Base-by-base conservation (phyloP, 1,140 invertebrate genomes). In the Zeugodacus cucurbitae region DNA sequence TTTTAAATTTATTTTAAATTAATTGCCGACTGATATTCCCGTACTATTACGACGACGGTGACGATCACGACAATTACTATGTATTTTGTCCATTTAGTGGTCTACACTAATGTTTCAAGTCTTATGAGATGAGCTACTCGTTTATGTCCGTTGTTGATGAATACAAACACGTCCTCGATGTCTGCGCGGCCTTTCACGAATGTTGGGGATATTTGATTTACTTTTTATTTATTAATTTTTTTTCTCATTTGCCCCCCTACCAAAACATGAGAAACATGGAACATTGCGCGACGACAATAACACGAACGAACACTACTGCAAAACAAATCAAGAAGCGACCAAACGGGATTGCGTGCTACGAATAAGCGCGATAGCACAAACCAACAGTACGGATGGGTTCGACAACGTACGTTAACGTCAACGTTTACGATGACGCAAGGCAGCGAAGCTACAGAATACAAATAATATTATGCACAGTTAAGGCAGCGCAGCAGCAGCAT, bases 141-240 rank as follows among this genome's bases (percentile, higher is more conserved):
- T n/a, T n/a, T n/a, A 8, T 82, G 74, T 48, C 74, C 41, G 74
- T 82, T 82, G 74, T 82, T 82, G 74, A 82, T 82, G 74, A 41
- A 54, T 82, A 82, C 74, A 82, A 82, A 48, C 37, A 82, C 74
- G 74, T 82, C 74, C 74, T 82, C 74, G 74, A 82, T 82, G 74
- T 48, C 74, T 82, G 74, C 41, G 74, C 41, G 74, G 74, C 74
- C 74, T 48, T 82, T 82, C 41, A 54, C 74, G 22, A 82, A 82
- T 82, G 74, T 82, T 82, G 74, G 74, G 74, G 74, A 48, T 82
- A 82, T 82, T 82, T 82, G 74, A 82, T 82, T 82, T 82, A 26
- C 74, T 82, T 82, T 82, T 82, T 29, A 37, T 34, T 82, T 82
- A 48, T 29, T 82, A n/a, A 62, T 62, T 62, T 62, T 62, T 62